Evolutionary conservation across 2,797 vertebrate genomes (phyloP).

Genomic region (Hypotaenidia okinawae): DNA sequence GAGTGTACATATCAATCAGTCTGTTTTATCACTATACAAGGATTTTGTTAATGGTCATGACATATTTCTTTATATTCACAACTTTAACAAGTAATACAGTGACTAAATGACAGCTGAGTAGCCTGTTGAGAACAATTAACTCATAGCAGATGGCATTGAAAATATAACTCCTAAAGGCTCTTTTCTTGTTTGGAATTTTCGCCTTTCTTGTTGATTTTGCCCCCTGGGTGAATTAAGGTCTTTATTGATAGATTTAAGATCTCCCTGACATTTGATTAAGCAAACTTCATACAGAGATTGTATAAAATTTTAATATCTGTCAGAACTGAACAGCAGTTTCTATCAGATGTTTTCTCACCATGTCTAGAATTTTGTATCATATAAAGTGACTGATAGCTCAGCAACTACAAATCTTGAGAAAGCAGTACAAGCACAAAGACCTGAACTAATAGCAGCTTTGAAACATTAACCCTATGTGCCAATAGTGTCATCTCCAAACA

Average conservation of each 20-base stretch:
- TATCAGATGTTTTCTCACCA: conserved; percentile 8
- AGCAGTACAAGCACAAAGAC: neutral
- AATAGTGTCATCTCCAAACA: neutral
- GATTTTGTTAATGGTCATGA: neutral
- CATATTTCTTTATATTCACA: neutral
- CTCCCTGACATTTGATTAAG: conserved; percentile 67
- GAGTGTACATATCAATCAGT: neutral
- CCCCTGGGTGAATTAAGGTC: conserved; percentile 46
- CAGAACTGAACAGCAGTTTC: conserved; percentile 29
- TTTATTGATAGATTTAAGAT: conserved; percentile 62
- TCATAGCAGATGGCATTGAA: conserved; percentile 56
- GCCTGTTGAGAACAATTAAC: conserved; percentile 64
- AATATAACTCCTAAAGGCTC: conserved; percentile 1
- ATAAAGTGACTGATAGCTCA: neutral
- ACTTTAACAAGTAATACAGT: conserved; percentile 36
- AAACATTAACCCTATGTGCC: neutral
- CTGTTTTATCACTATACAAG: neutral
- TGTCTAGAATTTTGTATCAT: neutral
- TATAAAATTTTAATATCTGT: conserved; percentile 61
- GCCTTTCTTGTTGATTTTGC: conserved; percentile 49
- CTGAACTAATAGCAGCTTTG: neutral
- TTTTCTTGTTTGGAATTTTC: conserved; percentile 37
- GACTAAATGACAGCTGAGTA: conserved; percentile 36
- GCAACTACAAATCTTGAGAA: neutral
- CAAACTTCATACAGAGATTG: conserved; percentile 39